Base-by-base conservation (phyloP, 2,888 invertebrate genomes). In the Sarcophaga subvicina region DNA sequence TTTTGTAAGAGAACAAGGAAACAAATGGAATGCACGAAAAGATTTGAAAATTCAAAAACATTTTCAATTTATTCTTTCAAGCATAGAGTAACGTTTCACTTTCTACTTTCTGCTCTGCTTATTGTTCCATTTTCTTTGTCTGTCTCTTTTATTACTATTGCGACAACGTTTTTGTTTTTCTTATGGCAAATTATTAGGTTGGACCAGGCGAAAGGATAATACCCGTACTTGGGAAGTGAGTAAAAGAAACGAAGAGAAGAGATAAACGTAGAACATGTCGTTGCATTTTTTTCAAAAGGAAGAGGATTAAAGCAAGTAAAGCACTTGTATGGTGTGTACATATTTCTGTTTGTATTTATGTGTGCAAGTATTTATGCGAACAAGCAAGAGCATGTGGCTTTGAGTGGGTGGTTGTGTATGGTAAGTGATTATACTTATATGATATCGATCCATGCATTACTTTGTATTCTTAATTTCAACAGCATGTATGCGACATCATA, bases 211-310 rank as follows among this genome's bases (percentile, higher is more conserved):
- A 64, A 27, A 22, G 71, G 45, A 77, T 69, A 77, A 77, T 54
- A 37, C 54, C 70, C 37, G 2, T 37, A 37, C 37, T 8, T 8
- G 37, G 37, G 37, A 37, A 37, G 10, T 37, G 37, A 10, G 8
- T 6, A 63, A 63, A 71, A 1, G 20, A 49, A 49, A 49, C 14
- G 22, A 47, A 47, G 22, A 47, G 14, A 54, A 79, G 4, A 63
- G 63, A 79, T 69, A 77, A 77, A 59, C 37, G 66, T 66, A 47
- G 70, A 79, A 63, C 47, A 71, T 79, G 79, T 79, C 70, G 63
- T 63, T 62, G 70, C 71, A 71, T 54, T 71, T 63, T 79, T 37
- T 37, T 20, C 27, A 2, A 3, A 62, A 64, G 27, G 8, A 78
- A 69, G 54, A 54, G 54, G 12, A 54, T 54, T 54, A 49, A 70